These are phyloP conservation scores for Tokudaia muenninki DNA, from an alignment of 2,797 vertebrate species.

Conservation along the genomic window DNA sequence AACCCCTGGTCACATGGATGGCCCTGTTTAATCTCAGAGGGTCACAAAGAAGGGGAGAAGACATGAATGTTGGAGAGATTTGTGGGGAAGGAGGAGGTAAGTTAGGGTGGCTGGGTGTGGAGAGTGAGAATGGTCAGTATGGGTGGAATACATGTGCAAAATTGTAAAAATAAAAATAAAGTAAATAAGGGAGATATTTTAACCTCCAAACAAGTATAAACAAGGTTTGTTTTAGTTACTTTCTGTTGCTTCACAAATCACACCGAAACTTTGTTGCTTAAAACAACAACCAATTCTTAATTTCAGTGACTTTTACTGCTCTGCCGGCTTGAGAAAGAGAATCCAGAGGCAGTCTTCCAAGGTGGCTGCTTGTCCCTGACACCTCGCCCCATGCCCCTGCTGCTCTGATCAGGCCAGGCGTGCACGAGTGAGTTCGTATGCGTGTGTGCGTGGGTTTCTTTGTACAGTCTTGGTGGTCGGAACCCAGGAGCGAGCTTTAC, in stretches of 20 bases:
- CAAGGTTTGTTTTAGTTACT: not conserved
- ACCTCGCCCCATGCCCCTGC: not conserved
- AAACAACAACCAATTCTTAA: not conserved
- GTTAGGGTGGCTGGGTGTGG: not conserved
- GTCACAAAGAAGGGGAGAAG: not conserved
- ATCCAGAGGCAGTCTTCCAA: rapidly evolving
- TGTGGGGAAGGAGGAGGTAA: not conserved
- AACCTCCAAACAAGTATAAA: not conserved
- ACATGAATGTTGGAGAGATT: not conserved
- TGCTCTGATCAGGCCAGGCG: not conserved
- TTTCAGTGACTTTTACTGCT: not conserved
- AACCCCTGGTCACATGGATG: not conserved
- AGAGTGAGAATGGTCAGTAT: not conserved
- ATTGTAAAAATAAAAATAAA: not conserved
- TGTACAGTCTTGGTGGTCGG: rapidly evolving
- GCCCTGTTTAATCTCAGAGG: not conserved
- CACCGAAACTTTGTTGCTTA: not conserved
- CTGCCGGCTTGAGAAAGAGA: not conserved
- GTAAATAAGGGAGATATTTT: not conserved
- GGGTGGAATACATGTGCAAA: not conserved
- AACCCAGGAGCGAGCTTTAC: not conserved
- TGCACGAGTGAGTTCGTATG: no score
- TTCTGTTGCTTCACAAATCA: not conserved
- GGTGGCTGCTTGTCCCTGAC: not conserved
- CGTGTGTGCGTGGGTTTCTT: not conserved